A percentile compares a stretch with the other conserved stretches of the same genome.
These are phyloP conservation scores for Hymenochirus boettgeri DNA, from an alignment of 2,113 vertebrate genomes.

Conservation along the genomic window DNA sequence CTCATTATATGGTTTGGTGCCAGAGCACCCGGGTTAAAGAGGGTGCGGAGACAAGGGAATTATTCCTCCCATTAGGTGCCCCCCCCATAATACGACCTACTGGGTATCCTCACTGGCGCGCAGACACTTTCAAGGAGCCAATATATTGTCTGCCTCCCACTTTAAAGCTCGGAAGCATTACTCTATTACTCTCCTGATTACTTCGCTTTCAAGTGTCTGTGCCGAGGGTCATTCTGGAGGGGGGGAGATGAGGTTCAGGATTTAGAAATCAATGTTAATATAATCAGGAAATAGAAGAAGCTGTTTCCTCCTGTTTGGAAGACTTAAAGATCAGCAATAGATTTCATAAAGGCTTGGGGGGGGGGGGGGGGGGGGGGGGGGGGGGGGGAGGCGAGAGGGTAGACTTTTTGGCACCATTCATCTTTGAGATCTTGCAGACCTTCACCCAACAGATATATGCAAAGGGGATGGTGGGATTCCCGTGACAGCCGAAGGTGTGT, in stretches of 20 bases:
- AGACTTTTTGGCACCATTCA: no score
- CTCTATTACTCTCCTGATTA: constrained; percentile 51
- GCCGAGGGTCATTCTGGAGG: constrained; percentile 50
- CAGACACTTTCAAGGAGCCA: constrained; percentile 34
- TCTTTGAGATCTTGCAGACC: no score
- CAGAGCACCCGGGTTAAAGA: constrained; percentile 27
- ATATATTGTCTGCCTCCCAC: constrained; percentile 46
- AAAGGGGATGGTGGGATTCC: no score
- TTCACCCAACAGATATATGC: no score
- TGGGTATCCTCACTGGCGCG: constrained; percentile 32
- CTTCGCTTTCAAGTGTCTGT: constrained; percentile 49
- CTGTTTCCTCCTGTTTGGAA: constrained; percentile 46
- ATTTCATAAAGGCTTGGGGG: constrained; percentile 12
- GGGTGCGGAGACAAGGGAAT: constrained; percentile 31
- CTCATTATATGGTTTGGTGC: constrained; percentile 35
- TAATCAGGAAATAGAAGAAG: constrained; percentile 54
- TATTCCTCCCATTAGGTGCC: constrained; percentile 17
- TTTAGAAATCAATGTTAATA: constrained; percentile 60
- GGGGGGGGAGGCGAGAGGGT: not conserved
- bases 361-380: constrained; percentile 2
- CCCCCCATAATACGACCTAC: constrained; percentile 4
- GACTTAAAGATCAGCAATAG: constrained; percentile 34
- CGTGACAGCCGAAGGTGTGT: no score
- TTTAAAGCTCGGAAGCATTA: constrained; percentile 52
- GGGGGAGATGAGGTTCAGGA: constrained; percentile 41